Base-by-base conservation (phyloP, 2,797 vertebrate species). In the Galaxias olidus region DNA sequence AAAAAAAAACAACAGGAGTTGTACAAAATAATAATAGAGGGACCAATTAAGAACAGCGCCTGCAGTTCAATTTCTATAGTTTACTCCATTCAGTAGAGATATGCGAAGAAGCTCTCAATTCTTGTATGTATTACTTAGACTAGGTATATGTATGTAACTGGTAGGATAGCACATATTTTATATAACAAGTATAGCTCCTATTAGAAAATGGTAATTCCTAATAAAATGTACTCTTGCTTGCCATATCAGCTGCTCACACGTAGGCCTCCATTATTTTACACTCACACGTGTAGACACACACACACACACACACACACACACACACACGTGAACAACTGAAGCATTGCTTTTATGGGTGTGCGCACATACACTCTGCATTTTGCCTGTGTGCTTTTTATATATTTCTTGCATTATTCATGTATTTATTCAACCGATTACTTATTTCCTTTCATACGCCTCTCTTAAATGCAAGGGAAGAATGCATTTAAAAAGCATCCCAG, bases 11-110 rank as follows among this genome's bases (percentile, higher is more conserved):
- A n/a, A n/a, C n/a, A n/a, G 93, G 91, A 86, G 85, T 81, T 84
- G 86, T 87, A 85, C 69, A 82, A 90, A 90, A 91, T 88, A 89
- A 85, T 89, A 82, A 87, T 83, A 91, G 85, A 88, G 89, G 89
- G 90, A 92, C 86, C 89, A 93, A 91, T 94, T 93, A 93, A 88
- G 86, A 76, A 80, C 82, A 80, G 66, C 65, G 90, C 86, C 88
- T 64, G 73, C 69, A 86, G 89, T 78, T 78, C 71, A 74, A 59
- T 72, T 85, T 88, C 87, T 73, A 72, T 74, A 75, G 78, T 77
- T 81, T 68, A 68, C 71, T 79, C 61, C 69, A 63, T 75, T 72
- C 65, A 67, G 46, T 64, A 59, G 41, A 73, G 77, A 69, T 68
- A 46, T 78, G 48, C 17, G 57, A 62, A 60, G 61, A n/a, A n/a